phyloP scores from a whole-genome alignment of 1,140 invertebrate genomes.

The Neelides sp. region DNA sequence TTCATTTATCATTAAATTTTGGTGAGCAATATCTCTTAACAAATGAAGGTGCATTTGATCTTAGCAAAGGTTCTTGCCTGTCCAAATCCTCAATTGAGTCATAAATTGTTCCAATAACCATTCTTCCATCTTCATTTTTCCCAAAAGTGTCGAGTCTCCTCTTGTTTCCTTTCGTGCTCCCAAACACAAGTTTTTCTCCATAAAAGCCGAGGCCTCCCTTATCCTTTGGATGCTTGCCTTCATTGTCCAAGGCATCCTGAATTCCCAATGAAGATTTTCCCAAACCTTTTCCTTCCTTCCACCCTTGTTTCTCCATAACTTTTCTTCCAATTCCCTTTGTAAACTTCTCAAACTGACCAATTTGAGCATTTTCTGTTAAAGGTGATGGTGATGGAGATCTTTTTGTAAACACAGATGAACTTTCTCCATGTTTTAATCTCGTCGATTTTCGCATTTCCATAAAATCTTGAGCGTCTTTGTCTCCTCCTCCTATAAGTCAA shows the following conservation, averaged over 20 bases:
- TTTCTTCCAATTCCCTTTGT: conserved; percentile 41
- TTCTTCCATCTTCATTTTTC: conserved; percentile 4
- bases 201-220: conserved; percentile 28
- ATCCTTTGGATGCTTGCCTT: conserved; percentile 23
- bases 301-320: conserved; percentile 44
- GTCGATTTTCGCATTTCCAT: conserved; percentile 37
- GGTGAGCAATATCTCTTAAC: conserved; percentile 18
- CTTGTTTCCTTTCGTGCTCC: conserved; percentile 5
- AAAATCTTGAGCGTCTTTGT: conserved; percentile 32
- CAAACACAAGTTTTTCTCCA: conserved; percentile 23
- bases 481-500: conserved; percentile 26
- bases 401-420: conserved; percentile 25
- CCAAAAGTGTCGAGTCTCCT: not conserved
- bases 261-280: conserved; percentile 36
- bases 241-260: conserved; percentile 28
- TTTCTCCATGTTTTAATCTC: conserved; percentile 29
- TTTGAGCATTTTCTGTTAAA: conserved; percentile 23
- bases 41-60: conserved; percentile 20
- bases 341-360: conserved; percentile 41
- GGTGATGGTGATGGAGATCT: not conserved
- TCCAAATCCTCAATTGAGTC: conserved; percentile 26
- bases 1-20: not conserved
- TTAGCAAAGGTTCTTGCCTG: conserved; percentile 13
- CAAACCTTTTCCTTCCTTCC: conserved; percentile 43
- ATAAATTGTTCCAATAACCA: conserved; percentile 28